Base-by-base conservation (phyloP, 2,888 invertebrate genomes). In the Ochropleura leucogaster region DNA sequence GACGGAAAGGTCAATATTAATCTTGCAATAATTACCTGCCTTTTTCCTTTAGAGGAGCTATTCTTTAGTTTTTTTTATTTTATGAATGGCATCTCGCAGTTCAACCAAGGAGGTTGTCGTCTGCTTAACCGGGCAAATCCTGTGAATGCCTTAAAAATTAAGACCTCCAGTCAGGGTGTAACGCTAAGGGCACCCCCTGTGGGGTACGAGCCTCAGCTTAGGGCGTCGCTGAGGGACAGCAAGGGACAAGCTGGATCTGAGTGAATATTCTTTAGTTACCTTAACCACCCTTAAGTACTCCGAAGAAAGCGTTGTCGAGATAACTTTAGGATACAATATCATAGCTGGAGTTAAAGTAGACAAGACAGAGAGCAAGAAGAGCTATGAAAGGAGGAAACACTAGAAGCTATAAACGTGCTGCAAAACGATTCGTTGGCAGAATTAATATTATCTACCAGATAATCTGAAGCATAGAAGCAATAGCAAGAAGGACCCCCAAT, bases 1-100 rank as follows among this genome's bases (percentile, higher is more conserved):
- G 8, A 53, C 14, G n/a, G n/a, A 68, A 51, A 68, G 40, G 44
- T 73, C 14, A 60, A 68, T 20, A 66, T 49, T 9, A 30, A 47
- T 62, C 1, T 30, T 14, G 4, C 30, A n/a, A 16, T 51, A 51
- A 74, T 49, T 57, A 55, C 59, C 8, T 73, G 40, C 18, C 1
- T 20, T 6, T 10, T 40, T 20, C 14, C 5, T 4, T 46, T 9
- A 6, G 2, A 14, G 9, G 46, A 44, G 1, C n/a, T 42, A 40
- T 16, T 7, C 7, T 40, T 42, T 53, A 10, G 3, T n/a, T n/a
- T n/a, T n/a, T n/a, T n/a, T n/a, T n/a, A n/a, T n/a, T n/a, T n/a
- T n/a, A n/a, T n/a, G n/a, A n/a, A n/a, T n/a, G n/a, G n/a, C n/a
- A n/a, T n/a, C n/a, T n/a, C n/a, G n/a, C n/a, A n/a, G n/a, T n/a